phyloP scores from a whole-genome alignment of 2,888 invertebrate genomes.

The Congeria kusceri region DNA sequence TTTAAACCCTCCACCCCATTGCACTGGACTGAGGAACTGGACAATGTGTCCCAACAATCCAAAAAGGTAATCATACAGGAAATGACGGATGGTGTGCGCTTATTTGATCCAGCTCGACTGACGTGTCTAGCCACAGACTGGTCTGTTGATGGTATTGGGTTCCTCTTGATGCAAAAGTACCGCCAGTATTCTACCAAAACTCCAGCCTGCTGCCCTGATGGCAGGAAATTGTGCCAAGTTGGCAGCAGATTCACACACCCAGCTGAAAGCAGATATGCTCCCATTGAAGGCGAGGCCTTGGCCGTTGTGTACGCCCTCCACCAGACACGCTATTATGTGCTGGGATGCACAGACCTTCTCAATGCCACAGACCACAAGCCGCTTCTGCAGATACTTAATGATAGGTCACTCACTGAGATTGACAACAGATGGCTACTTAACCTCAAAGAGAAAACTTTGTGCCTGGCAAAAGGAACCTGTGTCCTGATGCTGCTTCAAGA shows the following conservation, averaged over 20 bases:
- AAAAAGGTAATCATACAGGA: conserved; percentile 54
- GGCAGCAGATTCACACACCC: conserved; percentile 61
- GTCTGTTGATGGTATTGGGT: conserved; percentile 64
- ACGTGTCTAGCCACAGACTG: conserved; percentile 58
- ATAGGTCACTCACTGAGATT: conserved; percentile 52
- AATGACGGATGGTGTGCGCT: conserved; percentile 55
- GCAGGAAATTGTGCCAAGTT: conserved; percentile 59
- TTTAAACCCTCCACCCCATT: conserved; percentile 44
- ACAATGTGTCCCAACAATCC: conserved; percentile 36
- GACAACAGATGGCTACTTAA: conserved; percentile 50
- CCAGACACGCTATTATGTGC: conserved; percentile 43
- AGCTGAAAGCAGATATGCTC: conserved; percentile 55
- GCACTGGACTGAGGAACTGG: conserved; percentile 47
- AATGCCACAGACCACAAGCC: conserved; percentile 56
- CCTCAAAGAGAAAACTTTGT: conserved; percentile 52
- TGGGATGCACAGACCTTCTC: conserved; percentile 51
- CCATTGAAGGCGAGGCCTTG: conserved; percentile 56
- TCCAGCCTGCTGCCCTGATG: conserved; percentile 59
- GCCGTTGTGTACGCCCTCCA: conserved; percentile 47
- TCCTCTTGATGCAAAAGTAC: conserved; percentile 58
- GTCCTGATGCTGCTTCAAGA: conserved; percentile 47
- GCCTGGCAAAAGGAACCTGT: conserved; percentile 40
- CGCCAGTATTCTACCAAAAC: conserved; percentile 41
- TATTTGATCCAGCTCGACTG: conserved; percentile 53
- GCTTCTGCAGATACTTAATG: conserved; percentile 51